Conservation (phyloP, 2,888 invertebrate genomes). For the Actias luna region DNA sequence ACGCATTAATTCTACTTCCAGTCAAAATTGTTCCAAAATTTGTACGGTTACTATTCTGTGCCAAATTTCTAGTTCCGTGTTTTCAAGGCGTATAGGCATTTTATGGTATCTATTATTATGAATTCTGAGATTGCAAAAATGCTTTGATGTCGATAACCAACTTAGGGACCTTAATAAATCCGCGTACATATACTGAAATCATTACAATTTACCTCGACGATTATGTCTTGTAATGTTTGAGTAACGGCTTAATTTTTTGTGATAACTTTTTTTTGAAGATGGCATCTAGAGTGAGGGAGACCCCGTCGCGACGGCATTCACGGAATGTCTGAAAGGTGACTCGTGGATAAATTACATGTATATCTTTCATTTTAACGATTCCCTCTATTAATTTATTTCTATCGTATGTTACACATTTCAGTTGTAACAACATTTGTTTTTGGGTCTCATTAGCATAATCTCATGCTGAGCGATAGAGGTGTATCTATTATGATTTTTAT, state of each 20-base stretch:
- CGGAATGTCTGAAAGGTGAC: constrained; percentile 81
- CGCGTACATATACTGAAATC: constrained; percentile 49
- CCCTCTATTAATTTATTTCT: constrained; percentile 81
- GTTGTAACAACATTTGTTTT: constrained; percentile 81
- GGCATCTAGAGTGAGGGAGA: constrained; percentile 73
- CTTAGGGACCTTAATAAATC: not conserved
- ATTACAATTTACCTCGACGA: constrained; percentile 80
- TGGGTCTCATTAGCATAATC: constrained; percentile 78
- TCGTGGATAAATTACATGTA: constrained; percentile 80
- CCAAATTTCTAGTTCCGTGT: no score
- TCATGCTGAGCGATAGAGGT: constrained; percentile 65
- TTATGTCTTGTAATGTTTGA: constrained; percentile 72
- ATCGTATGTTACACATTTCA: constrained; percentile 80
- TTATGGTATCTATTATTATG: no score
- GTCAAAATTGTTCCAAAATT: no score
- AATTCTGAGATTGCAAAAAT: no score
- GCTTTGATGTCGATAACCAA: not conserved
- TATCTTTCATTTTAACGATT: constrained; percentile 82
- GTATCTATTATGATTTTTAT: constrained; percentile 66
- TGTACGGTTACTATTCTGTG: no score
- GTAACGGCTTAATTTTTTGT: constrained; percentile 80
- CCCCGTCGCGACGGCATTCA: constrained; percentile 78
- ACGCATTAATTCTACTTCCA: no score
- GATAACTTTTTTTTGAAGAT: constrained; percentile 78
- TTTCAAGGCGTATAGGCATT: no score